phyloP scores from a whole-genome alignment of 2,797 vertebrate species.

The Cuniculus paca region DNA sequence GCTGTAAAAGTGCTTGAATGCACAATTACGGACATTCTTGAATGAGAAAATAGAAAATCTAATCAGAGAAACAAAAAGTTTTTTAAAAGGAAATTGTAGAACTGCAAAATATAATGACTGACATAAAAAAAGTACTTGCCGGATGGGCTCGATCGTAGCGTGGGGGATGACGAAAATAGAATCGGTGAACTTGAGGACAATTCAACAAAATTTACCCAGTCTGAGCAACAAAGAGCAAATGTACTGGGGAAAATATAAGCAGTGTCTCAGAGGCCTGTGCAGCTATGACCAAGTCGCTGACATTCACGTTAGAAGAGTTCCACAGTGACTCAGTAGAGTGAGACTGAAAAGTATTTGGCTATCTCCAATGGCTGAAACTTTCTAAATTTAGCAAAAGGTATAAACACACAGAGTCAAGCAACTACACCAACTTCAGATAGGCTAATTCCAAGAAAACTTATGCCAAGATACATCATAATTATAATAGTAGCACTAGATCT shows the following conservation, averaged over 20 bases:
- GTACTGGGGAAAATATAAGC: too few species aligned
- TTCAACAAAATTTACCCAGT: neutral
- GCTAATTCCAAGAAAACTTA: neutral
- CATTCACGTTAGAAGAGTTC: neutral
- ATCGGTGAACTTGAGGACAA: neutral
- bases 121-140: neutral
- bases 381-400: neutral
- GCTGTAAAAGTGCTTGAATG: neutral
- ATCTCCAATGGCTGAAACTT: neutral
- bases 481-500: neutral
- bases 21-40: neutral
- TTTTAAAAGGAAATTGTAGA: neutral
- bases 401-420: neutral
- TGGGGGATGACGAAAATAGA: neutral
- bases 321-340: neutral
- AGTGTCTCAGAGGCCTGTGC: neutral
- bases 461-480: neutral
- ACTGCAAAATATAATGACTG: neutral
- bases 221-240: neutral
- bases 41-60: slow-evolving; percentile 3
- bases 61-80: neutral
- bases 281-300: neutral
- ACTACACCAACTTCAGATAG: neutral
- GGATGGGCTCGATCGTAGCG: neutral
- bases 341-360: neutral